Percentiles rank a stretch among this genome's conserved stretches.
These are phyloP conservation scores for Collichthys lucidus DNA, from an alignment of 2,113 vertebrate genomes.

Conservation along the genomic window DNA sequence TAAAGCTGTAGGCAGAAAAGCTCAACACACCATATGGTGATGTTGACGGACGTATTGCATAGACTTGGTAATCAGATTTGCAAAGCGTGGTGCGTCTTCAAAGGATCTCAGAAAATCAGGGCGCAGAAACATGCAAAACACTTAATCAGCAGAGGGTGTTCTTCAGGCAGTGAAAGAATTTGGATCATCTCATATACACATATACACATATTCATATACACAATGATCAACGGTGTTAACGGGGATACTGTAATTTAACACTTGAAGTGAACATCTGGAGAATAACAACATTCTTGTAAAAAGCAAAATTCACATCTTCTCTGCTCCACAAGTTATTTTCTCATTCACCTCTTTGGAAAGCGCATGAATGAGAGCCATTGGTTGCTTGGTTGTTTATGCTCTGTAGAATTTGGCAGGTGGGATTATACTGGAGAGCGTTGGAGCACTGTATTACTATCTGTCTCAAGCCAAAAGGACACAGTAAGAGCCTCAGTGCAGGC, in stretches of 20 bases:
- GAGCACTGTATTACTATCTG: constrained; percentile 48
- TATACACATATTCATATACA: constrained; percentile 4
- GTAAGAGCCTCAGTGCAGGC: constrained; percentile 64
- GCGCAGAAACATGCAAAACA: constrained; percentile 22
- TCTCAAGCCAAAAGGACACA: constrained; percentile 61
- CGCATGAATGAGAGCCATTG: constrained; percentile 43
- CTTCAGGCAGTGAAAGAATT: constrained; percentile 3
- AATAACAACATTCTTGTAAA: neutral
- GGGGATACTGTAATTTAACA: neutral
- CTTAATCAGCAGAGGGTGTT: constrained; percentile 12
- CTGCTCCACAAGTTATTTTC: constrained; percentile 5
- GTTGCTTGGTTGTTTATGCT: constrained; percentile 63
- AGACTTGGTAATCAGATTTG: constrained; percentile 37
- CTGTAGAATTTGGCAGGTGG: constrained; percentile 66
- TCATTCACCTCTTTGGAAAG: constrained; percentile 32
- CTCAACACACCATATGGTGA: neutral
- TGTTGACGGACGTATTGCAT: constrained; percentile 19
- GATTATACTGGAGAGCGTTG: constrained; percentile 60
- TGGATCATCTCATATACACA: constrained; percentile 23
- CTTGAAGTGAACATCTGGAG: neutral
- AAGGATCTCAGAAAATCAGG: constrained; percentile 38
- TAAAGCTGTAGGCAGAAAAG: constrained; percentile 12
- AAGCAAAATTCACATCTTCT: constrained; percentile 1
- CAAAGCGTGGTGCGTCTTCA: constrained; percentile 32
- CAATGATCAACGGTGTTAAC: constrained; percentile 2